Conservation (phyloP, 2,797 vertebrate species). For the Hippopotamyrus pictus region DNA sequence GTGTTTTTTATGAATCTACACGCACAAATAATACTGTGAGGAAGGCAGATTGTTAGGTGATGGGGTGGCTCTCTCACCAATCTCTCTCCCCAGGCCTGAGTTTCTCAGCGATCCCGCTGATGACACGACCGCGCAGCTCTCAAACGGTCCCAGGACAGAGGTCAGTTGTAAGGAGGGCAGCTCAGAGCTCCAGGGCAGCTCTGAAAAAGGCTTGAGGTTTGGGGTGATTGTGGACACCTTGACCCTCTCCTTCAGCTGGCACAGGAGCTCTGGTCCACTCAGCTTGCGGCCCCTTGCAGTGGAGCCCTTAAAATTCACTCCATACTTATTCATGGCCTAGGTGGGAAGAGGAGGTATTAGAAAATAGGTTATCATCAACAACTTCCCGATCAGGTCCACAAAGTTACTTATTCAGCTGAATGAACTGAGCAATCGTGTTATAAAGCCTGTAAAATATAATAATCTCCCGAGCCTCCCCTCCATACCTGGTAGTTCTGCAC, state of each 20-base stretch:
- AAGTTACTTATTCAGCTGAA: neutral
- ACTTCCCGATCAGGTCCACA: neutral
- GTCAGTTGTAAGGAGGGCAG: slow-evolving; percentile 52
- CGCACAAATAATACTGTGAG: neutral
- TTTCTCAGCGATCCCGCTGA: slow-evolving; percentile 64
- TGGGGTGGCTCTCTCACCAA: slow-evolving; percentile 49
- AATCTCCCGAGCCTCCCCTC: neutral
- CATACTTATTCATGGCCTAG: slow-evolving; percentile 70
- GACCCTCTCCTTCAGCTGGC: slow-evolving; percentile 56
- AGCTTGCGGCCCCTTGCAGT: slow-evolving; percentile 35
- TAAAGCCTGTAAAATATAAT: neutral
- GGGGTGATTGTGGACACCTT: slow-evolving; percentile 54
- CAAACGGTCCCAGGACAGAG: slow-evolving; percentile 57
- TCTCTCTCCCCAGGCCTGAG: slow-evolving; percentile 66
- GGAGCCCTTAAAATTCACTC: slow-evolving; percentile 42
- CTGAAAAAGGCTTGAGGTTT: slow-evolving; percentile 60
- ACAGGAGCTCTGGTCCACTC: slow-evolving; percentile 59
- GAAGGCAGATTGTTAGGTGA: neutral
- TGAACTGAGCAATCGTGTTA: neutral
- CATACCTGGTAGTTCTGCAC: slow-evolving; percentile 70
- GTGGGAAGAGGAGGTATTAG: neutral
- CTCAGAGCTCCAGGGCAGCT: slow-evolving; percentile 55
- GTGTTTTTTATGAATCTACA: neutral
- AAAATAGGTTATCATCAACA: neutral
- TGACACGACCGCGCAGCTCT: slow-evolving; percentile 66